Base-by-base conservation (phyloP, 2,113 vertebrate species). In the Myocastor coypus region DNA sequence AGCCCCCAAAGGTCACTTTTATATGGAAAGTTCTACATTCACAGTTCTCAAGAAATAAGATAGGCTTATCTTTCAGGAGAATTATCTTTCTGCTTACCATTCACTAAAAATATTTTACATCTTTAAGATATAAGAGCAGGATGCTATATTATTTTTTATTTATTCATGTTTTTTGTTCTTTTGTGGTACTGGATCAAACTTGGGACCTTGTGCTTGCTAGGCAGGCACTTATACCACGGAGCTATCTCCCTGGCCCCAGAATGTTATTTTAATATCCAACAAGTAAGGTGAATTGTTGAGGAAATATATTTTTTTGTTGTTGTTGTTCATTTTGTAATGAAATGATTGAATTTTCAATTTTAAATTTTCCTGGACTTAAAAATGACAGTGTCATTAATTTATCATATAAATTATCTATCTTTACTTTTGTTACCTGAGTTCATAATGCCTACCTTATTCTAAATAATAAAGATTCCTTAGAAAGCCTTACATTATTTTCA, bases 391-490 rank as follows among this genome's bases (percentile, higher is more conserved):
- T 28, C 94, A 5, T 24, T 7, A 40, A 81, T 90, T 92, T 95
- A 68, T 37, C 77, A 73, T 88, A n/a, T 71, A 80, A 30, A 91
- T 91, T 81, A 93, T 83, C 17, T 87, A 24, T 90, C 37, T 96
- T 95, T 37, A 61, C 34, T 94, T 94, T 90, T 80, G 32, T 93
- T 93, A 87, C 34, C 28, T 37, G n/a, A 94, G 7, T 4, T 91
- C 81, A 37, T 16, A 87, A 78, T 83, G 32, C 5, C 7, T 78
- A 30, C 19, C 16, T 92, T 10, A 34, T 78, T 78, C 40, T 78
- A 78, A 30, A 78, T 30, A 78, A 30, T 19, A 61, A 88, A 13
- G n/a, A 69, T 63, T 85, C 7, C 91, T 94, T 57, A 22, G 19
- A 69, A 91, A 95, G 6, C 2, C 2, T 46, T 89, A n/a, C 40